Evolutionary conservation across 2,113 vertebrate species (phyloP), one percentile per base, ranked within the genome.

Genomic region (Nibea coibor): DNA sequence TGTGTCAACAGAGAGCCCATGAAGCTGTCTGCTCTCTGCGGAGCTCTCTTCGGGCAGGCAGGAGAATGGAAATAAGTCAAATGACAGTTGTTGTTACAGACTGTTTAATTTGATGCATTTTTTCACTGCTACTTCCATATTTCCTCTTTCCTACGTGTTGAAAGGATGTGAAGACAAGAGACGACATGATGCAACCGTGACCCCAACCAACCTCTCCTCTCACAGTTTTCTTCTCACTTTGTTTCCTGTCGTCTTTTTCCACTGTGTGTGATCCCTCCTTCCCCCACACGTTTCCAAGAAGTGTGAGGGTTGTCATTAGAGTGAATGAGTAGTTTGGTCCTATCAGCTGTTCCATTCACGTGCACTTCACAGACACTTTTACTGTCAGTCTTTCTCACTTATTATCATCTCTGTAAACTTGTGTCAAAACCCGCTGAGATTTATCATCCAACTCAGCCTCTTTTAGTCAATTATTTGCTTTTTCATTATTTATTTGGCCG

Each of bases 321-420:
- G 45, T 43, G 71, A 88, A 89, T 85, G 79, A 87, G 64, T 61
- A 28, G 78, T 81, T 89, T 85, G 76, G 61, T 35, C 63, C 56
- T 10, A 28, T 86, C 81, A 90, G 87, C 78, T 87, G 64, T 84
- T 84, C 73, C 79, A 61, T 72, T 87, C 86, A 73, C 51, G 1
- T 82, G 43, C 64, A 74, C 61, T 65, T 61, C 68, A 72, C 54
- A 78, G 63, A 78, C 67, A 79, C 76, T 81, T 86, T 81, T 78
- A 85, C 59, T 66, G 65, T 54, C 20, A 20, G 35, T 61, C 51
- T 72, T 68, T 15, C 67, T 67, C n/a, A 42, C 54, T 81, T 47
- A 73, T 79, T 26, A 70, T 61, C 19, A 42, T n/a, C 11, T 39
- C 11, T 58, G 16, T 24, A 4, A n/a, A 58, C 59, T 15, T 26